Evolutionary conservation across 2,797 vertebrate genomes (phyloP), one percentile per base, ranked within the genome.

Genomic region (Chaetophractus vellerosus): DNA sequence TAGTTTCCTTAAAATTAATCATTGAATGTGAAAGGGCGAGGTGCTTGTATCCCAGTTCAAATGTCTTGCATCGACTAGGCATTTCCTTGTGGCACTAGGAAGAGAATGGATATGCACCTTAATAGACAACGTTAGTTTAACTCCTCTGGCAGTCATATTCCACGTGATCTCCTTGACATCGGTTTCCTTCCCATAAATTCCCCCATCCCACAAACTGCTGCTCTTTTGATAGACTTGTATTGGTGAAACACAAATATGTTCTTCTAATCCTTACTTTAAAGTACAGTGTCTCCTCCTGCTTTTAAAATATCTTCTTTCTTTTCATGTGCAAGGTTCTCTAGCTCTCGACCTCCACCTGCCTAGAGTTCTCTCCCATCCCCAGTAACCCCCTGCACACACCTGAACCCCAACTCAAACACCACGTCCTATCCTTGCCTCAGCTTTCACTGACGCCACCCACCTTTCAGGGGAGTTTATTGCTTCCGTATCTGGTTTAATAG

Each of bases 291-390:
- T 76, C 5, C 9, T 92, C 55, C 71, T 91, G 14, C 31, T 33
- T 89, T 94, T 91, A 94, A 92, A 83, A 80, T 87, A 48, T 41
- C 26, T 31, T 50, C 28, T 87, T 87, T 72, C 50, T 76, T 23
- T 76, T 88, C 18, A 33, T 80, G 1, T 52, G 38, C 16, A 83
- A 33, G 1, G 14, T 68, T 38, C 66, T 92, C 1, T 84, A 10
- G 78, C 38, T 23, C 55, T 84, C 81, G 55, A 81, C n/a, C 12
- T 6, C 48, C 61, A 1, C 61, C 9, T 23, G 33, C 52, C 28
- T 14, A 18, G 12, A 48, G 38, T 71, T 76, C 26, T 72, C 38
- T 21, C 7, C n/a, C 9, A 28, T 21, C n/a, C 28, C 1, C 36
- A 12, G 11, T 41, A 10, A 33, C 86, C 63, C 41, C 64, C 28